Conservation (phyloP, 2,888 invertebrate species). For the Euplexia lucipara region DNA sequence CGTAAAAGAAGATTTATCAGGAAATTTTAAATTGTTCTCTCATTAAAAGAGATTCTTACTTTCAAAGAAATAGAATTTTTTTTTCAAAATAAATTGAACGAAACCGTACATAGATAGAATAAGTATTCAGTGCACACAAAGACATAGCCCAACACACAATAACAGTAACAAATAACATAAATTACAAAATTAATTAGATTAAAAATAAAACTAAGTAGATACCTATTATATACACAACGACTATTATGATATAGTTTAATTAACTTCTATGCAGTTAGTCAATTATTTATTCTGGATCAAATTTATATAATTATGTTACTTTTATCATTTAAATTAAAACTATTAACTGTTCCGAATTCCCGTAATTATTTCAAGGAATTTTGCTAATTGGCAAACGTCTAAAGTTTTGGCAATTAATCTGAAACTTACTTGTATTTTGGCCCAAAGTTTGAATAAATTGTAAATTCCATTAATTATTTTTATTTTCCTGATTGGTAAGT, state of each 20-base stretch:
- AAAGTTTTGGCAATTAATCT: constrained; percentile 33
- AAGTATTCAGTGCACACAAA: too few species aligned
- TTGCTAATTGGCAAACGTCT: constrained; percentile 13
- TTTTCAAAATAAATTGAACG: too few species aligned
- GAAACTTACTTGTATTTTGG: background rate
- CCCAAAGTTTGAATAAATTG: background rate
- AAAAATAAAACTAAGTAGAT: too few species aligned
- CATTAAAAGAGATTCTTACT: too few species aligned
- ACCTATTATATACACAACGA: too few species aligned
- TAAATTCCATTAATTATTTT: background rate
- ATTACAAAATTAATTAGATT: too few species aligned
- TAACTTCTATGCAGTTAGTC: background rate
- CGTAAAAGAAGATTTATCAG: constrained; percentile 18
- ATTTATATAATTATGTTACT: background rate
- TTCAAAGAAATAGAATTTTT: too few species aligned
- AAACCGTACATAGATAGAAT: too few species aligned
- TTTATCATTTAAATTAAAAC: constrained; percentile 11
- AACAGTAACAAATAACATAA: too few species aligned
- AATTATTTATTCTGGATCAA: background rate
- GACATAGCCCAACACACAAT: too few species aligned
- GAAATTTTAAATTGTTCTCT: constrained; percentile 6
- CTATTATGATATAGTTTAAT: too few species aligned
- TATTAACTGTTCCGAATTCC: constrained; percentile 12
- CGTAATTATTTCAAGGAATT: constrained; percentile 23
- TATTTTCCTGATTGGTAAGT: background rate